Base-by-base conservation (phyloP, 1,140 invertebrate species). In the Brachionus plicatilis region DNA sequence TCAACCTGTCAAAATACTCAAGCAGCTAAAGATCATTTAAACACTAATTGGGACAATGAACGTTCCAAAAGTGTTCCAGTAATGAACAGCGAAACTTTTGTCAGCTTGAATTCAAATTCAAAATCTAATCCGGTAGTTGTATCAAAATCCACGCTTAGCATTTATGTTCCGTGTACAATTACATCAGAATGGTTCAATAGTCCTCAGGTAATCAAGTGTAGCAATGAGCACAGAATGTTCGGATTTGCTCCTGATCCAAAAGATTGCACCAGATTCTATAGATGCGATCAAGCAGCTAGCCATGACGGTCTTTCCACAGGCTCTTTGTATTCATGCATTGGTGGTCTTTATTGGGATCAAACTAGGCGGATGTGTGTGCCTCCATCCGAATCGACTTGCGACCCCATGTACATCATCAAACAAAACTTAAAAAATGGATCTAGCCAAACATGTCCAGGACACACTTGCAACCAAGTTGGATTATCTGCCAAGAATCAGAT, bases 261-360 rank as follows among this genome's bases (percentile, higher is more conserved):
- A 47, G 83, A 84, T 78, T 84, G 83, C 29, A 66, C 68, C 1
- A 84, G 70, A 84, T 84, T 68, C 20, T 84, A 84, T 17, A 4
- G 47, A 0, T 84, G 83, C 41, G 66, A 72, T 27, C 60, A 65
- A 75, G 17, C 29, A 56, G 14, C 20, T 8, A 45, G 3, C 9
- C 45, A 50, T 27, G 66, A 66, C 65, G 68, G 60, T 20, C 17
- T 17, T 65, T 76, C 72, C 7, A 76, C 72, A 17, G 82, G 82
- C 4, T 75, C 17, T 14, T 14, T 84, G 12, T 43, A 37, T 45
- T 72, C 66, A 66, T 84, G 83, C 33, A 20, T 84, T 14, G 68
- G 45, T 14, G 83, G 83, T 56, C 47, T 84, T 14, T 84, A 65
- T 68, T 84, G 83, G 83, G 83, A 84, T 78, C 83, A 84, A 45